These are phyloP conservation scores for Umimayanthus kanabou DNA, from an alignment of 92 coral and sea anemone species.

Conservation along the genomic window DNA sequence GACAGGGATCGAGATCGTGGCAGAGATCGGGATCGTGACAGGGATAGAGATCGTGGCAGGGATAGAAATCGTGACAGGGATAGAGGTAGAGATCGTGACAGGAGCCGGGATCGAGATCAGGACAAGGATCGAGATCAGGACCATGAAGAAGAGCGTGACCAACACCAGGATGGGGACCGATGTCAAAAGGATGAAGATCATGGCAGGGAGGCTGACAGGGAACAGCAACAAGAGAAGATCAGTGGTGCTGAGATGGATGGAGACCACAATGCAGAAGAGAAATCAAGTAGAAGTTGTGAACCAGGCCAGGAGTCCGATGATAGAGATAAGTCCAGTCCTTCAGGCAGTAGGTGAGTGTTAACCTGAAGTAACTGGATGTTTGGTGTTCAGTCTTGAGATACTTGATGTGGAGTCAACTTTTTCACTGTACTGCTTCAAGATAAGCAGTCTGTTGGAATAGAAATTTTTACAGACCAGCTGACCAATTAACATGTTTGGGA, in stretches of 20 bases:
- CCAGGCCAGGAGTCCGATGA: slow-evolving; percentile 53
- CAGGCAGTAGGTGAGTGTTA: slow-evolving; percentile 84
- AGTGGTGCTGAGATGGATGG: slow-evolving; percentile 45
- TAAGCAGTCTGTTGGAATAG: background rate
- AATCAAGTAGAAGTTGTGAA: slow-evolving; percentile 53
- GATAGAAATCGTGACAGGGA: slow-evolving; percentile 54
- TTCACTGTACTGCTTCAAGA: background rate
- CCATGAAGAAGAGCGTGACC: slow-evolving; percentile 48
- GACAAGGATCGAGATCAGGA: slow-evolving; percentile 53
- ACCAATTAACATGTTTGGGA: background rate
- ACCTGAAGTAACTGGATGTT: background rate
- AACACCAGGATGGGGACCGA: slow-evolving; percentile 59
- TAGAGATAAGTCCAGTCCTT: slow-evolving; percentile 88
- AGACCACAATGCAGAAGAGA: slow-evolving; percentile 45
- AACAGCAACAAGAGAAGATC: slow-evolving; percentile 27
- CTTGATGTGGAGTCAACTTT: background rate
- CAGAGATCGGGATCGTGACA: slow-evolving; percentile 49
- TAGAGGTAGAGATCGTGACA: slow-evolving; percentile 26
- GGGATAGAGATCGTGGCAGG: slow-evolving; percentile 57
- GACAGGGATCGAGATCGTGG: slow-evolving; percentile 53
- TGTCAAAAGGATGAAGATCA: slow-evolving; percentile 65
- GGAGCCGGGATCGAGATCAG: slow-evolving; percentile 52
- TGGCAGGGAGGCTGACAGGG: slow-evolving; percentile 59
- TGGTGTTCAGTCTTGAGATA: background rate
- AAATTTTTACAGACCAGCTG: background rate